phyloP scores from a whole-genome alignment of 37 sponge, comb jelly and placozoan species.

The Crambe crambe region DNA sequence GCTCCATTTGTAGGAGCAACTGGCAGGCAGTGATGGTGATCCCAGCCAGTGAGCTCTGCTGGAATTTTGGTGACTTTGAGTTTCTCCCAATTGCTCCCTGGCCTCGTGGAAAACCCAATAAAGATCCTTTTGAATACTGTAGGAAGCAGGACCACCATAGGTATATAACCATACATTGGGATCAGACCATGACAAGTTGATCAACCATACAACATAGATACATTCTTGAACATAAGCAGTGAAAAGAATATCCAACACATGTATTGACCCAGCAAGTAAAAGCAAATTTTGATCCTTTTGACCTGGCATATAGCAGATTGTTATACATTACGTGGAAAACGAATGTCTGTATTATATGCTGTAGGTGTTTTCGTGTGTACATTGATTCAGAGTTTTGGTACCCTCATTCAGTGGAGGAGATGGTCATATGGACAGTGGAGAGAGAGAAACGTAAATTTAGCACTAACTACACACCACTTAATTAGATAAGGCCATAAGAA shows the following conservation, averaged over 20 bases:
- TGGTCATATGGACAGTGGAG: conserved; percentile 81
- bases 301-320: too few species aligned
- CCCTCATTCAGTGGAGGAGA: conserved; percentile 75
- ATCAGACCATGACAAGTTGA: too few species aligned
- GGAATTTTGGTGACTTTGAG: conserved; percentile 58
- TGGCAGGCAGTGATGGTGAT: conserved; percentile 59
- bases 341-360: too few species aligned
- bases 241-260: too few species aligned
- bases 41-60: conserved; percentile 47
- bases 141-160: conserved; percentile 58
- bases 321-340: too few species aligned
- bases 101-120: conserved; percentile 31
- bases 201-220: too few species aligned
- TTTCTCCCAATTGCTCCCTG: conserved; percentile 45
- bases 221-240: too few species aligned
- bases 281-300: too few species aligned
- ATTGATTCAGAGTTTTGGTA: conserved; percentile 63
- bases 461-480: too few species aligned
- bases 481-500: too few species aligned
- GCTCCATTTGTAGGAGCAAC: conserved; percentile 17
- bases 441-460: conserved; percentile 50
- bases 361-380: conserved; percentile 66
- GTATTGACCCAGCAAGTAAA: too few species aligned
- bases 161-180: too few species aligned
- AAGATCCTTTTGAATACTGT: conserved; percentile 60